Evolutionary conservation across 2,113 vertebrate genomes (phyloP).

Genomic region (Pelecanus crispus): DNA sequence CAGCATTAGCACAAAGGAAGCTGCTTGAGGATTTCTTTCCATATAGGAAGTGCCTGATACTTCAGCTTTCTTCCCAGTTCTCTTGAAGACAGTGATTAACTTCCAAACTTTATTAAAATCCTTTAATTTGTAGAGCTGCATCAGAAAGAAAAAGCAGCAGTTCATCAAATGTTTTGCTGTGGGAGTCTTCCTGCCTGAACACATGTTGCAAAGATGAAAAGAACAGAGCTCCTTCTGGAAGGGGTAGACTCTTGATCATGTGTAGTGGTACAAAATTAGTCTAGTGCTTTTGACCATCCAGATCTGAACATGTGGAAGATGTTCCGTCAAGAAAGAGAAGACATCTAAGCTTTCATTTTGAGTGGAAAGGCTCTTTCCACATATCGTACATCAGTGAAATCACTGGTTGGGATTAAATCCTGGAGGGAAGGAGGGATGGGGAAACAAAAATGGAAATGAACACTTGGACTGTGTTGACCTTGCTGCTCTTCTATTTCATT

Average conservation of each 20-base stretch:
- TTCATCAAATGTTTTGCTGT: not conserved
- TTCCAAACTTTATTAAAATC: not conserved
- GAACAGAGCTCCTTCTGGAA: not conserved
- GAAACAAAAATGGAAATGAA: not conserved
- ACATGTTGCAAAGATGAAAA: not conserved
- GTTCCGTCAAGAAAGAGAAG: not conserved
- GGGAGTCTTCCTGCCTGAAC: not conserved
- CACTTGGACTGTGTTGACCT: not conserved
- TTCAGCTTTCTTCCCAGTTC: not conserved
- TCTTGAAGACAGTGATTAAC: not conserved
- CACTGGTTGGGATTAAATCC: not conserved
- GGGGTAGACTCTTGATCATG: rapidly evolving
- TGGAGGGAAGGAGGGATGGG: not conserved
- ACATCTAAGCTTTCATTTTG: not conserved
- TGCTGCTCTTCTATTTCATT: not conserved
- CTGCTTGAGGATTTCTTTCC: not conserved
- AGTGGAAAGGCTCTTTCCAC: not conserved
- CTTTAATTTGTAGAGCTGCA: not conserved
- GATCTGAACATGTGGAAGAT: not conserved
- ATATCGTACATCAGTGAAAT: rapidly evolving
- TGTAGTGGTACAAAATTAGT: not conserved
- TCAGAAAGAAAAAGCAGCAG: not conserved
- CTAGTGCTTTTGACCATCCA: not conserved
- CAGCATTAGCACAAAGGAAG: not conserved
- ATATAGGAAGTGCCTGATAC: rapidly evolving